phyloP scores from a whole-genome alignment of 2,888 invertebrate genomes.

The Apotomis betuletana region DNA sequence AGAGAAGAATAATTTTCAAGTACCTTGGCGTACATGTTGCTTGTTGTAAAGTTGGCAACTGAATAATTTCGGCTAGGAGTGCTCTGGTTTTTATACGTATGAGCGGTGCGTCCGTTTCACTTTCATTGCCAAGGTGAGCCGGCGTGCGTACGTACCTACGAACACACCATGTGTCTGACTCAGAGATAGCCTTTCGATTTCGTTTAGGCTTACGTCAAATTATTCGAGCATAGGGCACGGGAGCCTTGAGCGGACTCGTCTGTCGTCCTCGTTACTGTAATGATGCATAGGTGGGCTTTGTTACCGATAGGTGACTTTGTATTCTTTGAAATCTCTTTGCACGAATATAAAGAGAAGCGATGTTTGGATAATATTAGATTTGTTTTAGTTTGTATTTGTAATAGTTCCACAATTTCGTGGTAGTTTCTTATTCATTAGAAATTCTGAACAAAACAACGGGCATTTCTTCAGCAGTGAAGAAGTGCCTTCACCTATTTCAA shows the following conservation, averaged over 20 bases:
- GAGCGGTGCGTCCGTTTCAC: constrained; percentile 70
- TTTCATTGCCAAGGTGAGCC: constrained; percentile 82
- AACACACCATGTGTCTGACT: constrained; percentile 55
- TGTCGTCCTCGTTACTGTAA: constrained; percentile 39
- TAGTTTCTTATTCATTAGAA: too few species aligned
- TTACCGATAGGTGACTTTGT: constrained; percentile 2
- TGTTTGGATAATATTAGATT: too few species aligned
- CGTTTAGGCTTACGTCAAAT: constrained; percentile 55
- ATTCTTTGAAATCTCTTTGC: not conserved
- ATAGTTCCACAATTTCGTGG: too few species aligned
- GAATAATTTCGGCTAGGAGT: constrained; percentile 75
- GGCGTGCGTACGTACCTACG: constrained; percentile 60
- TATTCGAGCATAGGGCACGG: constrained; percentile 47
- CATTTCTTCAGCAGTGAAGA: too few species aligned
- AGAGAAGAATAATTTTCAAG: constrained; percentile 18
- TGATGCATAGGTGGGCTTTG: constrained; percentile 39
- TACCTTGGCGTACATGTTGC: constrained; percentile 82
- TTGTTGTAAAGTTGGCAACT: constrained; percentile 78
- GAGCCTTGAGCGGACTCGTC: constrained; percentile 57
- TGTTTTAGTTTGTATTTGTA: too few species aligned
- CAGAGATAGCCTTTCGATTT: constrained; percentile 81
- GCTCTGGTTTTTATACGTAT: constrained; percentile 79
- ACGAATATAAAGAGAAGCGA: not conserved
- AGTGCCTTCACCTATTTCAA: too few species aligned
- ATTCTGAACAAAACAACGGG: too few species aligned